phyloP scores from a whole-genome alignment of 2,113 vertebrate species.

The Psephotus haematonotus region DNA sequence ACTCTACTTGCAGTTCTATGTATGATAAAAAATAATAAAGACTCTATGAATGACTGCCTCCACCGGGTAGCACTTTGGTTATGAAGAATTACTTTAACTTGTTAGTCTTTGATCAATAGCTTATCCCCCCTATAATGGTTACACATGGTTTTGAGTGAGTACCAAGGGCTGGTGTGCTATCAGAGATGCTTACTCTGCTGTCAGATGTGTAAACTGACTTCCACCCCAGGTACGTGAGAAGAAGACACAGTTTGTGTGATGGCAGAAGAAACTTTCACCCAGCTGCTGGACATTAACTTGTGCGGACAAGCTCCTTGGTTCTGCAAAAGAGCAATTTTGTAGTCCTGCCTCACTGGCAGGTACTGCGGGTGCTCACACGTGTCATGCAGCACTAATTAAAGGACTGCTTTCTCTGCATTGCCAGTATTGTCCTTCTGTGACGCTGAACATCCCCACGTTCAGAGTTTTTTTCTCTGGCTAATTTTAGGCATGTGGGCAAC shows the following conservation, averaged over 20 bases:
- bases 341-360: background rate
- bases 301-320: background rate
- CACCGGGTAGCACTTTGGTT: background rate
- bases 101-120: background rate
- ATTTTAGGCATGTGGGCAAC: background rate
- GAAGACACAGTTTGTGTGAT: background rate
- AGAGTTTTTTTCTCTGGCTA: background rate
- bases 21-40: background rate
- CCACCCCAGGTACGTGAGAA: fast-evolving
- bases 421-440: background rate
- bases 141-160: fast-evolving
- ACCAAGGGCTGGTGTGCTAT: fast-evolving
- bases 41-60: background rate
- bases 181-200: background rate
- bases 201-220: fast-evolving
- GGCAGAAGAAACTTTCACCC: background rate
- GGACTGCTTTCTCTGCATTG: background rate
- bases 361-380: fast-evolving
- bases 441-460: background rate
- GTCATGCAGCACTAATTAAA: background rate
- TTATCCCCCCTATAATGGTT: background rate
- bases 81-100: background rate
- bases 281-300: background rate
- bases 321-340: background rate
- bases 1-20: background rate